Evolutionary conservation across 2,888 invertebrate species (phyloP).

Genomic region (Melikaiella ostensackeni): DNA sequence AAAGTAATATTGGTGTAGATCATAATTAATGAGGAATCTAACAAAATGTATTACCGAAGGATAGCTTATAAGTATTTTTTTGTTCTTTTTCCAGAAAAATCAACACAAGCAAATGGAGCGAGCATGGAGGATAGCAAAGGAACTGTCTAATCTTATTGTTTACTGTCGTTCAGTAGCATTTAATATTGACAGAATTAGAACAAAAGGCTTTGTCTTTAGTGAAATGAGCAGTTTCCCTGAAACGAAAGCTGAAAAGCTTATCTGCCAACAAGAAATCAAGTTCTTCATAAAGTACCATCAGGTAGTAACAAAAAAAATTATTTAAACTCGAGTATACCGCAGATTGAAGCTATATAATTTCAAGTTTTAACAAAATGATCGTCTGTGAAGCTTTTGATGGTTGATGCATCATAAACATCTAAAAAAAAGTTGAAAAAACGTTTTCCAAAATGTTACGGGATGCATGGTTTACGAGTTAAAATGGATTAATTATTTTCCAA

Average conservation of each 20-base stretch:
- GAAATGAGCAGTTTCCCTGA: constrained; percentile 99
- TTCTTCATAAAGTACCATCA: constrained; percentile 90
- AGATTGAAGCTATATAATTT: too few species aligned
- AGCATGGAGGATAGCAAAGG: constrained; percentile 94
- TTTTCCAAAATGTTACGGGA: too few species aligned
- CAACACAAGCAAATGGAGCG: constrained; percentile 93
- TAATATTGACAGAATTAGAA: constrained; percentile 85
- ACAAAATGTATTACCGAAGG: too few species aligned
- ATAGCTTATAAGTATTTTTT: not conserved
- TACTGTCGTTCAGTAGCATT: constrained; percentile 95
- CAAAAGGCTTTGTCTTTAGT: constrained; percentile 86
- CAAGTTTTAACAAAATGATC: too few species aligned
- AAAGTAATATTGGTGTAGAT: too few species aligned
- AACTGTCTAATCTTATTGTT: constrained; percentile 97
- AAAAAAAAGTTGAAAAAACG: too few species aligned
- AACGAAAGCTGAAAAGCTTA: constrained; percentile 94
- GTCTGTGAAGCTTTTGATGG: too few species aligned
- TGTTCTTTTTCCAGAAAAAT: constrained; percentile 79
- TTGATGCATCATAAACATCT: too few species aligned
- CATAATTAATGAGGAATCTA: too few species aligned
- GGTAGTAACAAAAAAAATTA: constrained; percentile 62
- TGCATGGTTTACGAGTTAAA: too few species aligned
- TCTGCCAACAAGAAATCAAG: constrained; percentile 87
- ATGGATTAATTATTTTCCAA: too few species aligned
- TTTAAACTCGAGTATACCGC: too few species aligned